Conservation (phyloP, 2,113 vertebrate species). For the Nycticebus coucang region DNA sequence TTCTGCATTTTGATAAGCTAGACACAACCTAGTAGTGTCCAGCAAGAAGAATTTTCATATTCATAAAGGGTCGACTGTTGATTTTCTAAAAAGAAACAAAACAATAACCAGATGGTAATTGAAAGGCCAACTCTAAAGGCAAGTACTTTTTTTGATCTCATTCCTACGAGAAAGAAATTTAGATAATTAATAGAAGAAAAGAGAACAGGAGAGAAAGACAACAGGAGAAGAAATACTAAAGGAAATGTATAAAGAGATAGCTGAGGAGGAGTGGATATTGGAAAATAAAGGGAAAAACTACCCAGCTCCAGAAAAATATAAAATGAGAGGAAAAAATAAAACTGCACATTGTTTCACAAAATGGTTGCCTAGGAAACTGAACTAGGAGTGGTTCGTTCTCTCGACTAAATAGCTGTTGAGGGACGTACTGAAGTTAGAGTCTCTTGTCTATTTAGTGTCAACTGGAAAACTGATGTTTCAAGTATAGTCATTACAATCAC, state of each 20-base stretch:
- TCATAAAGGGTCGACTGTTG: not conserved
- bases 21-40: not conserved
- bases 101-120: slow-evolving; percentile 12
- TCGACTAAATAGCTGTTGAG: not conserved
- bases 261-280: not conserved
- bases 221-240: not conserved
- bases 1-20: not conserved
- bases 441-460: not conserved
- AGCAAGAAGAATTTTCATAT: not conserved
- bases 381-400: not conserved
- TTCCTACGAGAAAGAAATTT: slow-evolving; percentile 5
- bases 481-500: not conserved
- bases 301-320: not conserved
- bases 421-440: not conserved
- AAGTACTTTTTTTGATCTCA: slow-evolving; percentile 32
- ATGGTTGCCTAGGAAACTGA: slow-evolving; percentile 28
- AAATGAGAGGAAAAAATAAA: not conserved
- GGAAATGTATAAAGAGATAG: not conserved
- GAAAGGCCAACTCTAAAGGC: slow-evolving; percentile 25
- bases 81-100: slow-evolving; percentile 42
- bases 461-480: not conserved
- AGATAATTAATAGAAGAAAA: slow-evolving; percentile 37
- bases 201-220: not conserved
- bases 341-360: not conserved
- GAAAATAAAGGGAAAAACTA: not conserved